Evolutionary conservation across 2,888 invertebrate species (phyloP), one percentile per base, ranked within the genome.

Genomic region (Polymixis flavicincta): DNA sequence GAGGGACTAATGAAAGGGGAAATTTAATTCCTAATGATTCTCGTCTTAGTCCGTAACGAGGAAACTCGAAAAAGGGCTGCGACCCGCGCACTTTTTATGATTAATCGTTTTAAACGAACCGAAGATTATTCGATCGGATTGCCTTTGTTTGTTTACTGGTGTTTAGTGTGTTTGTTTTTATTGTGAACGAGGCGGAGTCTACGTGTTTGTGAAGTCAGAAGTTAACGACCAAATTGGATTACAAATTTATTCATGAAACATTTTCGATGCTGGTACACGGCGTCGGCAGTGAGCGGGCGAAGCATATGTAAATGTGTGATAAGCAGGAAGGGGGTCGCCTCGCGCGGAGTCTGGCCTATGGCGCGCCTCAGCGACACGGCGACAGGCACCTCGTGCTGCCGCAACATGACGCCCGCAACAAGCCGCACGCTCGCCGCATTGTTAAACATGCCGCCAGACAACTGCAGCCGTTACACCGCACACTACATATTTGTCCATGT

Each of bases 1-100:
- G 96, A 96, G 96, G 96, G 96, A 96, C 96, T 96, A 96, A 96
- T 96, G 96, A 96, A 96, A 96, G 96, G 96, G 96, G 96, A 96
- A 96, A 96, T 96, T 96, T 96, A 96, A 96, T 96, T 96, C 96
- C 96, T 96, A 96, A 96, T 96, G 96, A 96, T 96, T 96, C 96
- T 95, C 96, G 96, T 96, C 96, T 96, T 96, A 96, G 96, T 93
- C 95, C 94, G 96, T 96, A 96, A 96, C 96, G 96, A 96, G 96
- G 96, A 95, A 95, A 95, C 95, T 95, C 94, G 94, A 95, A 96
- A 96, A 96, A 95, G 95, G 95, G 94, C 95, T 94, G 93, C 93
- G 94, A 94, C 93, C 94, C 92, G 93, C 91, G 90, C 87, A 92
- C 92, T 95, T 95, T 95, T 95, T 95, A 94, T 95, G 94, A 95